Conservation (phyloP, 2,797 vertebrate species). For the Acomys russatus region DNA sequence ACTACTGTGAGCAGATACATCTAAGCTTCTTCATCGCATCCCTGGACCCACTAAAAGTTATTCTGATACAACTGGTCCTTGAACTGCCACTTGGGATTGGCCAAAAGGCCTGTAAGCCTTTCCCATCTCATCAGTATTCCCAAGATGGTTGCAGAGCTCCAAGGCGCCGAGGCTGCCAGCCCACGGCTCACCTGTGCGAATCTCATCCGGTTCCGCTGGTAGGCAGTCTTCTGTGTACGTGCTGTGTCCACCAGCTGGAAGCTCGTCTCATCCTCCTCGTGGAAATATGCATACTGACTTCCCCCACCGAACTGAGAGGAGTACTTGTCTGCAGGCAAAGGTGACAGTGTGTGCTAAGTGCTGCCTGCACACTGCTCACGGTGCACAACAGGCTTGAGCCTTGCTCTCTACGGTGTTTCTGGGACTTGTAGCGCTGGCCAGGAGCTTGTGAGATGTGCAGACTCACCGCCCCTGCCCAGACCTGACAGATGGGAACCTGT, state of each 20-base stretch:
- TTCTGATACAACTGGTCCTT: background rate
- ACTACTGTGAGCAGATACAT: background rate
- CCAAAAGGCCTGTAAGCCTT: background rate
- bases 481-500: background rate
- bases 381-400: no score
- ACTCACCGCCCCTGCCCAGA: background rate
- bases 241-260: constrained; percentile 99
- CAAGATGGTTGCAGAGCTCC: background rate
- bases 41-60: background rate
- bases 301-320: constrained; percentile 99
- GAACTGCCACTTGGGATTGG: background rate
- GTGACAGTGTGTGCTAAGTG: background rate
- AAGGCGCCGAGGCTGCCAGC: background rate
- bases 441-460: background rate
- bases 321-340: constrained; percentile 94
- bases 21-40: background rate
- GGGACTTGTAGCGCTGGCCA: fast-evolving
- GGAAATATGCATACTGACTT: constrained; percentile 99
- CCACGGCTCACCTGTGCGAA: constrained; percentile 95
- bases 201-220: constrained; percentile 99
- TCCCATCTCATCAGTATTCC: background rate
- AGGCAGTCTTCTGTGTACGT: constrained; percentile 97
- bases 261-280: constrained; percentile 98
- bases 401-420: background rate
- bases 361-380: background rate